phyloP scores from a whole-genome alignment of 2,113 vertebrate species.

The Pangasianodon hypophthalmus region DNA sequence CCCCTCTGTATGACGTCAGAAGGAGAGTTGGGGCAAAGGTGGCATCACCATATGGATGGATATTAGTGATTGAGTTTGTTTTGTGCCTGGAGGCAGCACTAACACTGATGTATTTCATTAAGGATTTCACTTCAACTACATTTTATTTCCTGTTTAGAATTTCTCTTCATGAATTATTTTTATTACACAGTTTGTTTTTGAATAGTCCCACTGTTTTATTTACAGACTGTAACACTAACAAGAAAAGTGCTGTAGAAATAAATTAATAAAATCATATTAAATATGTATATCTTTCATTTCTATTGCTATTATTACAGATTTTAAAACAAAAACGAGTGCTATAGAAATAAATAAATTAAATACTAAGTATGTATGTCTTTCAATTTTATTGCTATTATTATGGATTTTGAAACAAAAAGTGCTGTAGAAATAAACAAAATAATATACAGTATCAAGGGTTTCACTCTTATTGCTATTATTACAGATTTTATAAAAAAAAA shows the following conservation, averaged over 20 bases:
- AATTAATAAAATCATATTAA: background rate
- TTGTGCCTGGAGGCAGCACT: conserved; percentile 9
- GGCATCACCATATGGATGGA: conserved; percentile 19
- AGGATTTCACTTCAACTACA: background rate
- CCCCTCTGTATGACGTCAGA: background rate
- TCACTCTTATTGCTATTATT: background rate
- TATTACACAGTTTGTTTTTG: background rate
- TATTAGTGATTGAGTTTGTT: conserved; percentile 1
- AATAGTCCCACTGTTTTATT: background rate
- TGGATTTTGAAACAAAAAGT: background rate
- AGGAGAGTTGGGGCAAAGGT: conserved; percentile 10
- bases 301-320: no score
- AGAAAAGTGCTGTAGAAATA: background rate
- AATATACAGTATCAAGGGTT: background rate
- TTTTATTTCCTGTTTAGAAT: background rate
- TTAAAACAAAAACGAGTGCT: background rate
- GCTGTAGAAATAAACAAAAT: background rate
- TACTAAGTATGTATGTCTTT: no score
- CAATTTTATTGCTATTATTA: no score
- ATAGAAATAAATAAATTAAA: no score
- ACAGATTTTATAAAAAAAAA: background rate
- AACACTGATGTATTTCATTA: background rate
- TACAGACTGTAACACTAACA: background rate
- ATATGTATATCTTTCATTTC: background rate
- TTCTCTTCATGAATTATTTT: background rate